Percentiles rank a stretch among this genome's conserved stretches.
These are phyloP conservation scores for Brachyptera putata DNA, from an alignment of 2,888 invertebrate species.

Conservation along the genomic window DNA sequence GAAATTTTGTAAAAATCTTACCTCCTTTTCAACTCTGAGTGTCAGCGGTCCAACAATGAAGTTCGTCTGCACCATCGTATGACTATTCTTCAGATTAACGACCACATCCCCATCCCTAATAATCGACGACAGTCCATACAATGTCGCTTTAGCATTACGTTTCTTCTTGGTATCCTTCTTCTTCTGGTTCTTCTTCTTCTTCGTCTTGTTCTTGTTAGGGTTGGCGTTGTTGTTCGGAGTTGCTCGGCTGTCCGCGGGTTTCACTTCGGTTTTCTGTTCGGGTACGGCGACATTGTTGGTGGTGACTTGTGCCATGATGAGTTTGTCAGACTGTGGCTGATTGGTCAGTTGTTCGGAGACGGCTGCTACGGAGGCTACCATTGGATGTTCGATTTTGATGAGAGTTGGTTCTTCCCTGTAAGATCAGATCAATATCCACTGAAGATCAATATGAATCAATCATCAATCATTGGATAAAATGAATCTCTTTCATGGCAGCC, in stretches of 20 bases:
- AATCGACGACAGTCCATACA: constrained; percentile 74
- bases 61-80: constrained; percentile 77
- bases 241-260: constrained; percentile 6
- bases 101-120: constrained; percentile 75
- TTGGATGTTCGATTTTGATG: constrained; percentile 26
- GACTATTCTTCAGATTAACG: constrained; percentile 72
- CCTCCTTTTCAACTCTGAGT: constrained; percentile 71
- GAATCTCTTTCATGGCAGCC: no score
- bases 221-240: neutral
- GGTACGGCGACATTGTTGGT: neutral
- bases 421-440: neutral
- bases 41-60: constrained; percentile 76
- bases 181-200: constrained; percentile 42
- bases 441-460: neutral
- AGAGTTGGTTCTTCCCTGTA: neutral
- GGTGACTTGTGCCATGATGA: constrained; percentile 9
- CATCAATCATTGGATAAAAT: no score
- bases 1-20: no score
- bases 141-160: constrained; percentile 68
- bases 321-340: constrained; percentile 8
- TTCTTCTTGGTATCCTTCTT: constrained; percentile 44
- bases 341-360: constrained; percentile 24
- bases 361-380: constrained; percentile 29
- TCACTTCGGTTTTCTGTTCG: neutral
- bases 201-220: constrained; percentile 13